Base-by-base conservation (phyloP, 2,113 vertebrate species). In the Cryptotis parvus region DNA sequence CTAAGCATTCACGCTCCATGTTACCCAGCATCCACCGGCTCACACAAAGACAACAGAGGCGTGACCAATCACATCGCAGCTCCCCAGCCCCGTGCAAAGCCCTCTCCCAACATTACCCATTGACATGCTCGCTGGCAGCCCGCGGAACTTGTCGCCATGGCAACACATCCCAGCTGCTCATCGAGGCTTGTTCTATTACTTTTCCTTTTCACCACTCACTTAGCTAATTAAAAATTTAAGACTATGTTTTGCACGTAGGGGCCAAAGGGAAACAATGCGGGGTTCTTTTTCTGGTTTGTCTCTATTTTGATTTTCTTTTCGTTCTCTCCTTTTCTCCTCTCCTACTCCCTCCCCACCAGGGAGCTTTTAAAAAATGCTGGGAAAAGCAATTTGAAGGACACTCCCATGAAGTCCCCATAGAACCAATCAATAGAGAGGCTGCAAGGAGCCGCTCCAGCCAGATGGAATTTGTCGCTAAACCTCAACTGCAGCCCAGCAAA, bases 1-100 rank as follows among this genome's bases (percentile, higher is more conserved):
- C 97, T 98, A 98, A 98, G 98, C 97, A 98, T 98, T 98, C 98
- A 98, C 98, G 98, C 97, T 97, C 96, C 98, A 97, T 98, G 97
- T 98, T 99, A 98, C 98, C 99, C 99, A 99, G 98, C 98, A 99
- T 98, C 96, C 99, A 94, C 97, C 94, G 97, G 98, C 96, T 97
- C 98, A 98, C 98, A 99, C 98, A 99, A 99, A 99, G 99, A 98
- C 98, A 98, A 98, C 98, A 98, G 98, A 98, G 98, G 99, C 98
- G 98, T 99, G 98, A 99, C 99, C 98, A 99, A 99, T 99, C 98
- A 98, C 98, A 98, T 92, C 96, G 98, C 96, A 97, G 97, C 98
- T 97, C 96, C 97, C 96, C 97, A 97, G 97, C 97, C 95, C 96
- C 88, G 96, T 95, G 96, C 96, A 98, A 97, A 97, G 97, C 98